These are phyloP conservation scores for Pluvialis apricaria DNA, from an alignment of 2,113 vertebrate genomes.

Conservation along the genomic window DNA sequence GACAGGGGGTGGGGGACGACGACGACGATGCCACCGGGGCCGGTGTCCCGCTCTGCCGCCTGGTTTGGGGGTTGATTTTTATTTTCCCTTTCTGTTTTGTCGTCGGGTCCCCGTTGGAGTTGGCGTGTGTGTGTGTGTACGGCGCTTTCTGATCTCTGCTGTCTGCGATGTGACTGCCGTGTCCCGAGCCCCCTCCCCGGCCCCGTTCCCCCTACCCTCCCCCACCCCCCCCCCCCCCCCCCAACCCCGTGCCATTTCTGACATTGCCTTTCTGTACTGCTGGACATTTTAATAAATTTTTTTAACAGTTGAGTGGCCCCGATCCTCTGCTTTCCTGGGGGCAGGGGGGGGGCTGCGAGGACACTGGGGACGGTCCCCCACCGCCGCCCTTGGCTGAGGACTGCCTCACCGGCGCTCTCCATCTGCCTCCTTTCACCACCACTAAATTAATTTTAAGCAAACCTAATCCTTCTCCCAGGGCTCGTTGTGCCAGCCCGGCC, in stretches of 20 bases:
- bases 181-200: background rate
- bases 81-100: background rate
- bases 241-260: slow-evolving; percentile 24
- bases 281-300: slow-evolving; percentile 82
- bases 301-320: slow-evolving; percentile 69
- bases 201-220: no score
- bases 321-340: background rate
- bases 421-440: background rate
- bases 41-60: background rate
- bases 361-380: rapidly evolving
- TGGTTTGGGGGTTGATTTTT: background rate
- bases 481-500: background rate
- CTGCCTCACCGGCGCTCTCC: rapidly evolving
- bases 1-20: background rate
- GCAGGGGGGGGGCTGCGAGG: rapidly evolving
- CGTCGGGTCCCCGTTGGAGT: background rate
- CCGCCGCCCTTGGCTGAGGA: rapidly evolving
- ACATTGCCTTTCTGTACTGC: slow-evolving; percentile 76
- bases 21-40: background rate
- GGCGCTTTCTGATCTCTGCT: slow-evolving; percentile 22
- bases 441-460: background rate
- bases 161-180: slow-evolving; percentile 49
- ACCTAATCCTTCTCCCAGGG: background rate
- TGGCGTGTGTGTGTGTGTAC: background rate
- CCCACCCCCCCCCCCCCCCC: background rate